Evolutionary conservation across 2,888 invertebrate genomes (phyloP).

Genomic region (Pollenia griseotomentosa): DNA sequence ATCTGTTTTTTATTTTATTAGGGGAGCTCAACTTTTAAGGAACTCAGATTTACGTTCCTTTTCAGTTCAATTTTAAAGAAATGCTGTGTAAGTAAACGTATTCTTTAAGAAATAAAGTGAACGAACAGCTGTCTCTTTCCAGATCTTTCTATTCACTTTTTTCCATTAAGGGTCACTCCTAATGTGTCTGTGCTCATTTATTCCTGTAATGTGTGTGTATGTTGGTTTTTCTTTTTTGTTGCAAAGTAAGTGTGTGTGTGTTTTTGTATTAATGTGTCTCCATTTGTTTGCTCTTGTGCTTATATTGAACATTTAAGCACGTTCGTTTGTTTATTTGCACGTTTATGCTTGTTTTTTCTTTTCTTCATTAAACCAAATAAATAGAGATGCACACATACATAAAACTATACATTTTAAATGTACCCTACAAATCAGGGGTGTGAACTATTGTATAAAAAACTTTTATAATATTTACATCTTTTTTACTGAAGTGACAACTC

Average conservation of each 20-base stretch:
- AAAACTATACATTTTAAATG: not conserved
- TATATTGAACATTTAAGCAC: constrained; percentile 54
- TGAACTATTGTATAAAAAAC: too few species aligned
- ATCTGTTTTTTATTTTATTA: too few species aligned
- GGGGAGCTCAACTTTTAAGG: too few species aligned
- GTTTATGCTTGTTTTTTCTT: constrained; percentile 13
- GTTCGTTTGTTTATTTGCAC: constrained; percentile 51
- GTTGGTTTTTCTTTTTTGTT: not conserved
- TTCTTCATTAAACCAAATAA: not conserved
- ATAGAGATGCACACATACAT: not conserved
- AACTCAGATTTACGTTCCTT: too few species aligned
- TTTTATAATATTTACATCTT: too few species aligned
- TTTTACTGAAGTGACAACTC: too few species aligned
- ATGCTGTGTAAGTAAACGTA: too few species aligned
- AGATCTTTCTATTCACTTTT: too few species aligned
- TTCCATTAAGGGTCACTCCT: not conserved
- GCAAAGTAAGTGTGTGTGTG: not conserved
- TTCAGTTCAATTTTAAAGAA: too few species aligned
- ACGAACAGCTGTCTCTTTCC: too few species aligned
- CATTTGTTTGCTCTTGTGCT: constrained; percentile 42
- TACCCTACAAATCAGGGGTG: not conserved
- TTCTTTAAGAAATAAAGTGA: too few species aligned
- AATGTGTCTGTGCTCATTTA: not conserved
- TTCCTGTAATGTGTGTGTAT: not conserved
- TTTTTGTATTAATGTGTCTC: not conserved